These are phyloP conservation scores for Brachionus sp. DNA, from an alignment of 1,140 invertebrate species.

Conservation along the genomic window DNA sequence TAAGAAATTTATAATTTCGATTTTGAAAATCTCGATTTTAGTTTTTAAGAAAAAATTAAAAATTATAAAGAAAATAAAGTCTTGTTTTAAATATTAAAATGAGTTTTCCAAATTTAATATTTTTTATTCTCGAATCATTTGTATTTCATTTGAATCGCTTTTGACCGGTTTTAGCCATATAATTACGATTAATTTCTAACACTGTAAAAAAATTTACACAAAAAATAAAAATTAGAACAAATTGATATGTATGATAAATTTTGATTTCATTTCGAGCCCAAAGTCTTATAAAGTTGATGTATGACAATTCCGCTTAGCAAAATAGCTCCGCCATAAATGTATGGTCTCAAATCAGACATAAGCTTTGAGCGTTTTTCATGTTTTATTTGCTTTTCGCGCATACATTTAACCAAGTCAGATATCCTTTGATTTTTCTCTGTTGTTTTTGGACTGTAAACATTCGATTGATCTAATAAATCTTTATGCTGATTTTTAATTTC, in stretches of 20 bases:
- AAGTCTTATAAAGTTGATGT: conserved; percentile 37
- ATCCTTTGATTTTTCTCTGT: conserved; percentile 33
- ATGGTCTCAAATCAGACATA: neutral
- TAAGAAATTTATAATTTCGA: neutral
- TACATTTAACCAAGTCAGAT: conserved; percentile 20
- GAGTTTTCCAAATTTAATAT: neutral
- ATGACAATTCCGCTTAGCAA: conserved; percentile 20
- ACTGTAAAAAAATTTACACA: conserved; percentile 9
- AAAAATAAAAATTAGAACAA: conserved; percentile 9
- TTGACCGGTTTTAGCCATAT: neutral
- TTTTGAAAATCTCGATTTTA: neutral
- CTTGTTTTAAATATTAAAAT: neutral
- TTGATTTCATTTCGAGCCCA: conserved; percentile 22
- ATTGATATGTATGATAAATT: neutral
- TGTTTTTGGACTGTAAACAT: neutral
- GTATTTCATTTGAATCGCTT: neutral
- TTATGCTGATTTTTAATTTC: neutral
- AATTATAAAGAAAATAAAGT: neutral
- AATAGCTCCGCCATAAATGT: neutral
- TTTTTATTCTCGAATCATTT: neutral
- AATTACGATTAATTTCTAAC: neutral
- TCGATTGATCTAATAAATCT: neutral
- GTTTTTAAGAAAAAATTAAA: neutral
- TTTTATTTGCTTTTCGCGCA: conserved; percentile 37
- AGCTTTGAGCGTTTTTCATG: conserved; percentile 28